phyloP scores from a whole-genome alignment of 2,888 invertebrate species.

The Polydrusus pterygomalis region DNA sequence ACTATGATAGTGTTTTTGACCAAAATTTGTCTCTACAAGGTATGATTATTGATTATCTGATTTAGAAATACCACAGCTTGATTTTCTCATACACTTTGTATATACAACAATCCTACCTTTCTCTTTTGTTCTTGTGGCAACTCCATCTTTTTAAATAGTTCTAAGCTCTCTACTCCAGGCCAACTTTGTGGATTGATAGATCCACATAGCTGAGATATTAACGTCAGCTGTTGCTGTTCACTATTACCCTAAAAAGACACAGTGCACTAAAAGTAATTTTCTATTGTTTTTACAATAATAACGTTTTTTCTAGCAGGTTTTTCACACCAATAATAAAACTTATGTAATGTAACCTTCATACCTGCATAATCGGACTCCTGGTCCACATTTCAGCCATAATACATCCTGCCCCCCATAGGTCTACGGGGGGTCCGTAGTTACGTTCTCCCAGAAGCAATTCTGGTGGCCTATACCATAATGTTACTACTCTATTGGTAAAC shows the following conservation, averaged over 20 bases:
- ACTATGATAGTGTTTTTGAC: too few species aligned
- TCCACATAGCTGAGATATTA: conserved; percentile 97
- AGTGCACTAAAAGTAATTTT: too few species aligned
- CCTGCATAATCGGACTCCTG: conserved; percentile 91
- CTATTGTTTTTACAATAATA: too few species aligned
- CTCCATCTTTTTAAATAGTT: conserved; percentile 91
- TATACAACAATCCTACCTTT: conserved; percentile 80
- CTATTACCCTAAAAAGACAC: conserved; percentile 81
- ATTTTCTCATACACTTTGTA: too few species aligned
- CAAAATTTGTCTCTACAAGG: neutral
- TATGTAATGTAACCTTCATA: neutral
- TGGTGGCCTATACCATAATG: conserved; percentile 93
- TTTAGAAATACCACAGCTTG: too few species aligned
- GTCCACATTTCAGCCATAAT: conserved; percentile 99
- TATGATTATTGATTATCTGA: too few species aligned
- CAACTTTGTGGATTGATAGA: conserved; percentile 95
- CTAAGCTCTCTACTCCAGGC: conserved; percentile 94
- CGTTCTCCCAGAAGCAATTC: conserved; percentile 86
- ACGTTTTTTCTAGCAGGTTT: too few species aligned
- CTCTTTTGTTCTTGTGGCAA: conserved; percentile 90
- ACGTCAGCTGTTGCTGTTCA: conserved; percentile 95
- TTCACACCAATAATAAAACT: neutral
- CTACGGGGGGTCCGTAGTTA: conserved; percentile 97
- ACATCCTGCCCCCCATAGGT: conserved; percentile 98
- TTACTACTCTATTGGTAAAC: conserved; percentile 98